These are phyloP conservation scores for Xerus rutilus DNA, from an alignment of 2,797 vertebrate genomes.

Conservation along the genomic window DNA sequence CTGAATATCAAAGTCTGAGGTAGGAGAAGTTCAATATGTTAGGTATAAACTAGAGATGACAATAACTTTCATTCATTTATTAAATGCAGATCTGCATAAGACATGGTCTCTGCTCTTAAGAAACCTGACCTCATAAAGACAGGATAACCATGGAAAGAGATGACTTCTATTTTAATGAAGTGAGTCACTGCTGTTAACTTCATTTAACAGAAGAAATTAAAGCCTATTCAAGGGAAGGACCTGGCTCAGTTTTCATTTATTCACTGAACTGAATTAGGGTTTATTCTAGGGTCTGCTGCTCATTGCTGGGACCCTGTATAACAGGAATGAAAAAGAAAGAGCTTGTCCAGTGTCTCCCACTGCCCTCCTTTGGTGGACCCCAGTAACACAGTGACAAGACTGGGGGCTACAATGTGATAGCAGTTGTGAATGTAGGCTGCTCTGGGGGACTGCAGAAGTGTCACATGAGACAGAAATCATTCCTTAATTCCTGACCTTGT, in stretches of 20 bases:
- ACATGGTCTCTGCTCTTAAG: constrained; percentile 15
- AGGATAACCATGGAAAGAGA: neutral
- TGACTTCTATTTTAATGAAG: neutral
- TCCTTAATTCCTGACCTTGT: neutral
- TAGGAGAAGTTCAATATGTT: neutral
- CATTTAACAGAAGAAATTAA: constrained; percentile 60
- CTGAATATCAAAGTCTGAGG: neutral
- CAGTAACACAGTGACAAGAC: neutral
- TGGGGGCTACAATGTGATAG: neutral
- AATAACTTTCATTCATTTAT: neutral
- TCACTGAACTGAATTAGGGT: constrained; percentile 5
- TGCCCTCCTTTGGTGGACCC: neutral
- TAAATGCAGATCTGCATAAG: neutral
- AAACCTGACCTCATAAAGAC: neutral
- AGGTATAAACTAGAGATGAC: neutral
- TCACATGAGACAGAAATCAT: neutral
- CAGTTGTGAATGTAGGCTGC: neutral
- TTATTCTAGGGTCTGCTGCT: neutral
- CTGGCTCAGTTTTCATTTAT: constrained; percentile 29
- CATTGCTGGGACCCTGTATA: neutral
- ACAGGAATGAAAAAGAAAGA: neutral
- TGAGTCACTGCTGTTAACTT: constrained; percentile 32
- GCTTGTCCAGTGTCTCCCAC: neutral
- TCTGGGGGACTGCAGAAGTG: neutral
- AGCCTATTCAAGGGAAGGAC: neutral